Percentiles rank a stretch among this genome's conserved stretches.
Conservation (phyloP, 30 jellyfish, hydroid and myxozoan species). For the Aurelia aurita complex sp. Pacific region DNA sequence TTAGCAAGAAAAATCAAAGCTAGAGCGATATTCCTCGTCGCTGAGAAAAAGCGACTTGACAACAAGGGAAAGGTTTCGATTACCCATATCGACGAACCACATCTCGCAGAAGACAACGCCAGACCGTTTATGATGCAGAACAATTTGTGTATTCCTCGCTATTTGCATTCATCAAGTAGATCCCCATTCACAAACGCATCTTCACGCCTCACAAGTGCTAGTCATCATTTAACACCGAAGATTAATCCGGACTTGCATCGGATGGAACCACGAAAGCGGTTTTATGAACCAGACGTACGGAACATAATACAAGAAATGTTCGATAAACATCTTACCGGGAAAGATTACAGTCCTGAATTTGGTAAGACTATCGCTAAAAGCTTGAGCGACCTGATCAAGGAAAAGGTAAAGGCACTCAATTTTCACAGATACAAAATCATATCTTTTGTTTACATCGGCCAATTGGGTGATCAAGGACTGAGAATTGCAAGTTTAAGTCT, state of each 20-base stretch:
- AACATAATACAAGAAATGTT: conserved; percentile 38
- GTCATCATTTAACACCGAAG: conserved; percentile 41
- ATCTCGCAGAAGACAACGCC: conserved; percentile 1
- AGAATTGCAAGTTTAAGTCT: conserved; percentile 62
- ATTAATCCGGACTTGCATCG: conserved; percentile 52
- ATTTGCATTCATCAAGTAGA: conserved; percentile 33
- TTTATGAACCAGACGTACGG: conserved; percentile 55
- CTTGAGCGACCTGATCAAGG: conserved; percentile 51
- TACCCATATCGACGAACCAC: conserved; percentile 45
- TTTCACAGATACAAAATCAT: conserved; percentile 48
- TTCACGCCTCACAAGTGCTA: conserved; percentile 61
- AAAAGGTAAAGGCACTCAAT: conserved; percentile 52
- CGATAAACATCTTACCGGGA: conserved; percentile 41
- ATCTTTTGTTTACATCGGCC: conserved; percentile 69
- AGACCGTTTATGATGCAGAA: conserved; percentile 44
- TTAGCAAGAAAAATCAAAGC: conserved; percentile 58
- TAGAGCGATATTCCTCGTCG: conserved; percentile 54
- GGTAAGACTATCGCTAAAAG: conserved; percentile 32
- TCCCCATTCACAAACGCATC: conserved; percentile 37
- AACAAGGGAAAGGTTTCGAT: conserved; percentile 37
- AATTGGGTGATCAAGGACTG: conserved; percentile 46
- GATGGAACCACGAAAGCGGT: conserved; percentile 50
- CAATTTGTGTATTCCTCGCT: conserved; percentile 34
- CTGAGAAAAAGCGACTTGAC: conserved; percentile 41
- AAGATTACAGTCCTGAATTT: conserved; percentile 17